Evolutionary conservation across 2,888 invertebrate species (phyloP), one percentile per base, ranked within the genome.

Genomic region (Troglohyphantes excavatus): DNA sequence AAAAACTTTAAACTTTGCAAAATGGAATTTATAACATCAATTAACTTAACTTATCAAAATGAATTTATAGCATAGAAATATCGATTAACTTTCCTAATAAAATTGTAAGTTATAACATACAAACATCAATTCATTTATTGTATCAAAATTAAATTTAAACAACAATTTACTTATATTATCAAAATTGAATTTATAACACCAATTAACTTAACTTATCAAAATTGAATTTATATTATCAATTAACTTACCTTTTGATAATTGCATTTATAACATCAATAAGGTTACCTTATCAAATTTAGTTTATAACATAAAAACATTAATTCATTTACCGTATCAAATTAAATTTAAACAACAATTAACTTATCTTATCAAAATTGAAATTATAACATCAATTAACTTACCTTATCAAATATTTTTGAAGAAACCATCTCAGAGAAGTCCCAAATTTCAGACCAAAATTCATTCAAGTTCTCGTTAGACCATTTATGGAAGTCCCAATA

Each of bases 361-460:
- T 33, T 33, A 6, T 33, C 9, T 33, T 33, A 9, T 33, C 9
- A 33, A 6, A 33, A 33, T 6, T 33, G 33, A 33, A 33, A 33
- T 6, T 6, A 23, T 63, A 21, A 6, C 5, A 65, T 23, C 2
- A 65, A 65, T 26, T 26, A 23, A 2, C 29, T 33, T 19, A 67
- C 67, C 29, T 67, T 67, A 6, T 67, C 67, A 27, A 29, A 67
- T 19, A 3, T n/a, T n/a, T 92, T 90, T 9, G 94, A 94, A 90
- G 93, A 92, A 19, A 93, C 92, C 9, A 95, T 92, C 2, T 92
- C 93, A n/a, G 93, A 92, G 91, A 93, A 94, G 26, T 93, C 91
- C 93, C 94, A 94, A 67, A 94, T 92, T 88, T 94, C 93, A 83
- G 93, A 93, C 95, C 95, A 95, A 92, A 95, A 95, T 68, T 93